A percentile compares a stretch with the other conserved stretches of the same genome.
Conservation (phyloP, 2,113 vertebrate species). For the Sinosuthora webbiana region DNA sequence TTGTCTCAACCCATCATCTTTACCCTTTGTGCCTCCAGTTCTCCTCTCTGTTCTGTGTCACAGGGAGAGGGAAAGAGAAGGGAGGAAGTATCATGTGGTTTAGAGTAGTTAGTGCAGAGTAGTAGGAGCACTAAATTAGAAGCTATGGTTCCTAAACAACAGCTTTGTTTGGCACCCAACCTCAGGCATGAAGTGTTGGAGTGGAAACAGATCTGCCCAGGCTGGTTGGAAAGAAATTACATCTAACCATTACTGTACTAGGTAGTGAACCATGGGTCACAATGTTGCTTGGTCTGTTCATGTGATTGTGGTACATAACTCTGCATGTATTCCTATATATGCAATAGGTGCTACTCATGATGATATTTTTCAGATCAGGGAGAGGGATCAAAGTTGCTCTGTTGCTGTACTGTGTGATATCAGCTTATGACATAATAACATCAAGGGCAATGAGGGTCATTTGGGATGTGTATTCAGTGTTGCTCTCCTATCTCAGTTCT, state of each 20-base stretch:
- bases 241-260: not conserved
- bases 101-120: not conserved
- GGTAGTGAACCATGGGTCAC: not conserved
- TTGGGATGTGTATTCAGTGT: not conserved
- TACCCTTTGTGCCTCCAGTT: not conserved
- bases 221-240: not conserved
- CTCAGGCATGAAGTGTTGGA: rapidly evolving
- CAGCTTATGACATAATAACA: not conserved
- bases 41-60: not conserved
- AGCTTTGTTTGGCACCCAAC: not conserved
- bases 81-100: not conserved
- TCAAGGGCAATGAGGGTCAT: not conserved
- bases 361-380: not conserved
- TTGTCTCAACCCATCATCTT: not conserved
- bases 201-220: not conserved
- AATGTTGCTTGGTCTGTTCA: not conserved
- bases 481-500: not conserved
- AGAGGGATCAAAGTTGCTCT: not conserved
- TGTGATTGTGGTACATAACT: not conserved
- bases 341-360: not conserved
- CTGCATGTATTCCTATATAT: not conserved
- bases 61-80: not conserved
- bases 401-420: not conserved
- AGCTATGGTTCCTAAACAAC: not conserved
- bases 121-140: not conserved